phyloP scores from a whole-genome alignment of 1,140 invertebrate genomes.

The Phthorimaea operculella region DNA sequence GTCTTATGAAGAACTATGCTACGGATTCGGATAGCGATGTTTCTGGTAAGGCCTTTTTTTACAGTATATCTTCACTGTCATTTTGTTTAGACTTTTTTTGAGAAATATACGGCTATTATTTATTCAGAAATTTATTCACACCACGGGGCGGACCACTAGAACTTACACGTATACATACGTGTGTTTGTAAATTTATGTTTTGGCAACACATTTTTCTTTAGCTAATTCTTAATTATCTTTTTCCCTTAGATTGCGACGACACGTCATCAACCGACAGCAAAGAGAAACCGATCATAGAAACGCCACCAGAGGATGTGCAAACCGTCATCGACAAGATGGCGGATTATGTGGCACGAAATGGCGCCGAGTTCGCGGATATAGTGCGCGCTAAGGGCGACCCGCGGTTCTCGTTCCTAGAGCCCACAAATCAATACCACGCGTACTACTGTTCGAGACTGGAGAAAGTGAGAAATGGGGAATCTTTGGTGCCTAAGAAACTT shows the following conservation, averaged over 20 bases:
- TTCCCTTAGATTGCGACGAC: constrained; percentile 40
- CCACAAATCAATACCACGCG: constrained; percentile 77
- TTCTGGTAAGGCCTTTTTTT: constrained; percentile 29
- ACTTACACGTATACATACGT: too few relatives aligned
- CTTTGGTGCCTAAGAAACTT: background rate
- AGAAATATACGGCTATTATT: too few relatives aligned
- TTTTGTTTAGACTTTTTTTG: too few relatives aligned
- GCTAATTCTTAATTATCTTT: too few relatives aligned
- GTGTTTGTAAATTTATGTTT: too few relatives aligned
- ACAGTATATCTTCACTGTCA: background rate
- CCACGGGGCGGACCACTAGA: too few relatives aligned
- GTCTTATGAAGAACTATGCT: constrained; percentile 71
- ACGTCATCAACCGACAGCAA: constrained; percentile 40
- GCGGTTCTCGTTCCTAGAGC: constrained; percentile 84
- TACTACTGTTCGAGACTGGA: constrained; percentile 74
- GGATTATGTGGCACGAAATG: constrained; percentile 94
- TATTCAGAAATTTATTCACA: too few relatives aligned
- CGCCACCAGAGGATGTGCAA: constrained; percentile 82
- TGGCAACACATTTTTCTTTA: too few relatives aligned
- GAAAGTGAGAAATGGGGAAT: background rate
- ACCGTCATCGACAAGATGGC: constrained; percentile 96
- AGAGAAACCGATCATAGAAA: constrained; percentile 62
- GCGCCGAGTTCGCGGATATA: constrained; percentile 89
- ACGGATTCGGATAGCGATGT: constrained; percentile 67
- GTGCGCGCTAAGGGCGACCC: constrained; percentile 88